These are phyloP conservation scores for Agonopterix arenella DNA, from an alignment of 2,888 invertebrate genomes.

Conservation along the genomic window DNA sequence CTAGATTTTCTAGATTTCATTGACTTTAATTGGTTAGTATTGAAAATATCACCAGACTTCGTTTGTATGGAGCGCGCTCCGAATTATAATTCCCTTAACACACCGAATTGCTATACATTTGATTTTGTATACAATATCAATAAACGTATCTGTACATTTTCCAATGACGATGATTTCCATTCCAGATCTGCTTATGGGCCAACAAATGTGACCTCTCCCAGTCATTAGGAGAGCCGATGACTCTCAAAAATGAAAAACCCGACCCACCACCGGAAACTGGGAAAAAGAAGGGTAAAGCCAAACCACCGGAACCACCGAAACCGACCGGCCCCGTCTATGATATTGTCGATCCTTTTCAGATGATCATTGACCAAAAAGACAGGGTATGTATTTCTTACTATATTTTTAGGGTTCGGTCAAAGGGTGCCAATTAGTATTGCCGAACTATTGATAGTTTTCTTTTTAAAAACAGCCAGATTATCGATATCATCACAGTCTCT, in stretches of 20 bases:
- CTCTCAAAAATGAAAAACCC: slow-evolving; percentile 26
- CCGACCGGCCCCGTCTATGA: slow-evolving; percentile 16
- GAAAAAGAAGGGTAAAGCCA: slow-evolving; percentile 62
- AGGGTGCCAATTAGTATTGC: no score
- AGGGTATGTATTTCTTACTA: slow-evolving; percentile 27
- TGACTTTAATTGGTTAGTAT: no score
- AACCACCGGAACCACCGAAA: slow-evolving; percentile 73
- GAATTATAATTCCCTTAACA: no score
- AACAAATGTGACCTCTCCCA: slow-evolving; percentile 96
- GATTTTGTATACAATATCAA: not conserved
- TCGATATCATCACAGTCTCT: no score
- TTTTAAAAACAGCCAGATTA: no score
- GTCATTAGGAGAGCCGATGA: slow-evolving; percentile 81
- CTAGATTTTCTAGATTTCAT: no score
- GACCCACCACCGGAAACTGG: not conserved
- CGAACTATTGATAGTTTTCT: no score
- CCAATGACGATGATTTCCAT: not conserved
- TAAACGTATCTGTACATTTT: not conserved
- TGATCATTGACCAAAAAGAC: slow-evolving; percentile 47
- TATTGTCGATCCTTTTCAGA: slow-evolving; percentile 46
- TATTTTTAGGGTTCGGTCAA: not conserved
- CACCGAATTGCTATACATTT: not conserved
- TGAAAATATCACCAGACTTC: no score
- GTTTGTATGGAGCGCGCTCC: no score
- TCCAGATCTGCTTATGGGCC: slow-evolving; percentile 92